These are phyloP conservation scores for Sphinx pinastri DNA, from an alignment of 2,888 invertebrate genomes.

Conservation along the genomic window DNA sequence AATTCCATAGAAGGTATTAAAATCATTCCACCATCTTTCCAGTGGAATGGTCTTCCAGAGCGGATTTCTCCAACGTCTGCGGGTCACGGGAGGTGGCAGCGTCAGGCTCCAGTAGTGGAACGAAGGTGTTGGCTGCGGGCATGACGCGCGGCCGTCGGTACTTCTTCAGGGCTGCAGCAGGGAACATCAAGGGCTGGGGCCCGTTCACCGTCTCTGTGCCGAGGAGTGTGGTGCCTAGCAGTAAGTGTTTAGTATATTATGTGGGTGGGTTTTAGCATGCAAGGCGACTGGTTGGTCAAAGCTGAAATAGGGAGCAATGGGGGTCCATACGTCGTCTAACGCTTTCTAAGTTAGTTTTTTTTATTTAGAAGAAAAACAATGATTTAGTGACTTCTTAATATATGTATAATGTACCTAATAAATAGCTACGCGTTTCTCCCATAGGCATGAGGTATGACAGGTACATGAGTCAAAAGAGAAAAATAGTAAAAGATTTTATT, in stretches of 20 bases:
- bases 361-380: no score
- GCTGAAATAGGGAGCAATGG: no score
- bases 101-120: conserved; percentile 66
- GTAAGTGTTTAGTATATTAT: conserved; percentile 81
- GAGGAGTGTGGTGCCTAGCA: conserved; percentile 93
- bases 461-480: no score
- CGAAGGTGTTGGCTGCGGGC: conserved; percentile 83
- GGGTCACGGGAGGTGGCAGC: conserved; percentile 89
- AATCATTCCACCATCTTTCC: conserved; percentile 49
- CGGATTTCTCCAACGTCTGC: conserved; percentile 92
- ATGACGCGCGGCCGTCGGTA: conserved; percentile 94
- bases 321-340: no score
- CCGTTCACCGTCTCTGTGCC: conserved; percentile 90
- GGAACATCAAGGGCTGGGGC: conserved; percentile 96
- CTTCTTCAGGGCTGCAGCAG: conserved; percentile 95
- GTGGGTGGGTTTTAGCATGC: no score
- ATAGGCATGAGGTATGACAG: no score
- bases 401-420: no score
- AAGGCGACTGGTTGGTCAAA: no score
- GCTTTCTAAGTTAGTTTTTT: no score
- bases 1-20: neutral
- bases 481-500: no score
- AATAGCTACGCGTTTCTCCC: no score
- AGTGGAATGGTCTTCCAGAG: conserved; percentile 97
- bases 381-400: no score